These are phyloP conservation scores for Nesidiocoris tenuis DNA, from an alignment of 2,888 invertebrate species.

Conservation along the genomic window DNA sequence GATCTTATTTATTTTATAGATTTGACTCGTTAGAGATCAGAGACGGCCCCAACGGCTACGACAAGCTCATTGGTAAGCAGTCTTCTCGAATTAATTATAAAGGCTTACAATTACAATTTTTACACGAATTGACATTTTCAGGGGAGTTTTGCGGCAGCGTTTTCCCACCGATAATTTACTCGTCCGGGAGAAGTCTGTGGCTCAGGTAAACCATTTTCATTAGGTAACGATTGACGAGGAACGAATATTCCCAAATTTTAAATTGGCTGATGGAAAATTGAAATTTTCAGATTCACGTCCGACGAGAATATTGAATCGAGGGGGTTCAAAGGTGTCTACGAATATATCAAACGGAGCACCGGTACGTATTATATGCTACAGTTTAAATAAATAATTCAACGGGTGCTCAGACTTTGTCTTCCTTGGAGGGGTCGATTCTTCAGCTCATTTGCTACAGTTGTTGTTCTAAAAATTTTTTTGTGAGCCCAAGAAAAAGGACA, in stretches of 20 bases:
- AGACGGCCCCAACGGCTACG: conserved; percentile 78
- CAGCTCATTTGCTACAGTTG: too few relatives aligned
- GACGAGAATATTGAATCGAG: conserved; percentile 77
- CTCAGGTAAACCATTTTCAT: conserved; percentile 54
- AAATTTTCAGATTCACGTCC: conserved; percentile 63
- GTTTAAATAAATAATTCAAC: too few relatives aligned
- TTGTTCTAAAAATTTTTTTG: too few relatives aligned
- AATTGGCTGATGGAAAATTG: too few relatives aligned
- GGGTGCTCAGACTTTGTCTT: too few relatives aligned
- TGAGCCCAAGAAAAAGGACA: too few relatives aligned
- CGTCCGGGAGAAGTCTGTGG: conserved; percentile 74
- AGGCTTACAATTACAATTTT: too few relatives aligned
- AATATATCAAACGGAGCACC: conserved; percentile 60
- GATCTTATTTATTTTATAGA: too few relatives aligned
- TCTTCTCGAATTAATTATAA: too few relatives aligned
- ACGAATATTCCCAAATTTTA: too few relatives aligned
- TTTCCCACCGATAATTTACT: conserved; percentile 59
- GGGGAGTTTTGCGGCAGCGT: conserved; percentile 41
- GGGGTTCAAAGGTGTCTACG: conserved; percentile 77
- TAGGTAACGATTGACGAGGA: too few relatives aligned
- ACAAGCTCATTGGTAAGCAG: conserved; percentile 58
- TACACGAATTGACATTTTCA: conserved; percentile 8
- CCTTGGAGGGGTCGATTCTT: too few relatives aligned
- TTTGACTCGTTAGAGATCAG: conserved; percentile 81
- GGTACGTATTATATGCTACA: conserved; percentile 54